Base-by-base conservation (phyloP, 2,113 vertebrate species). In the Aix galericulata region DNA sequence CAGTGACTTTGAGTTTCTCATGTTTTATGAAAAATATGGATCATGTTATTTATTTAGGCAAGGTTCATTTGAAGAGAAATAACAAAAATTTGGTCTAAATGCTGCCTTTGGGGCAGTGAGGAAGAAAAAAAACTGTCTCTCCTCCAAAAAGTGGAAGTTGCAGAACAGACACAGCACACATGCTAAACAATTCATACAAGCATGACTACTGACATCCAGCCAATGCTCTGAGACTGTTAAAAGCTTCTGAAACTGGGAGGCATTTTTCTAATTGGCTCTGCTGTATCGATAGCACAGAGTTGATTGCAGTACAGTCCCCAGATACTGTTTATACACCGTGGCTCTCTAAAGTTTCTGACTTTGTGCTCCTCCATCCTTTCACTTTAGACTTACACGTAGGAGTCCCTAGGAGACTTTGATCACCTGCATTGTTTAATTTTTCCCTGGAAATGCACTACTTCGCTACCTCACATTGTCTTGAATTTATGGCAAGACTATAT, bases 131-230 rank as follows among this genome's bases (percentile, higher is more conserved):
- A 75, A 3, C 13, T 34, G 13, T 31, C 4, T 80, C 75, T 83
- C 22, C 23, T 0, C 0, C 1, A 53, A 82, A 82, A 82, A 46
- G 1, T 1, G 0, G 8, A 50, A 52, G 26, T 46, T 88, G 83
- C 74, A 78, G 31, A 60, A 78, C 2, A 58, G 32, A 6, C 48
- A 21, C 21, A 66, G 17, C 36, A 60, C 64, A 23, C 23, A 18
- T 11, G 23, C 58, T 73, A 74, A 90, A 90, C 72, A 93, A 56
- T 81, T 93, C 63, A 32, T 48, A 64, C 18, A 58, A 84, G 31
- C 58, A 34, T 22, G 50, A 66, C 36, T 91, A 18, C 72, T 86
- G 91, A 88, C 89, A 82, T 91, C 46, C 62, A 79, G 62, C 84
- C 1, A 2, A 48, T 91, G 91, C 81, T 83, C 52, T 74, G 77